A percentile compares a stretch with the other conserved stretches of the same genome.
Evolutionary conservation across 35 echinoderm and acorn worm genomes (phyloP).

Genomic region (Diadema setosum): DNA sequence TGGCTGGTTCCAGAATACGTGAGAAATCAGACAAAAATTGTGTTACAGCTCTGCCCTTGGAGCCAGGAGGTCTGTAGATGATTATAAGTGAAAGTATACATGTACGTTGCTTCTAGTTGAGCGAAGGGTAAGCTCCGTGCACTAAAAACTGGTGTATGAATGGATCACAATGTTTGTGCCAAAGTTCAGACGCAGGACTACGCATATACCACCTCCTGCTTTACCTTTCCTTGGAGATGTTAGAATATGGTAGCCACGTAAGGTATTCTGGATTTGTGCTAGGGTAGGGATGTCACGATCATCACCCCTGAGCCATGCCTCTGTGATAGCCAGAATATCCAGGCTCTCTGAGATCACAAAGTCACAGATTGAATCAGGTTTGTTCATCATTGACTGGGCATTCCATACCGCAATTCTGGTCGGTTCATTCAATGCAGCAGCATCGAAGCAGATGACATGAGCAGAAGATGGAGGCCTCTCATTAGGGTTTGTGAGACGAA

Average conservation of each 20-base stretch:
- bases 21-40: conserved; percentile 1
- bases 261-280: conserved; percentile 22
- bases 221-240: neutral
- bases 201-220: conserved; percentile 24
- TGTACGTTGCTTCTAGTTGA: neutral
- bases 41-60: neutral
- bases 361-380: conserved; percentile 3
- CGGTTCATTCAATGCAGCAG: too few relatives aligned
- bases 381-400: neutral
- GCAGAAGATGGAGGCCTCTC: too few relatives aligned
- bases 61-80: conserved; percentile 3
- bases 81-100: neutral
- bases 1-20: neutral
- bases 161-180: neutral
- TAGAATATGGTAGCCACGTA: neutral
- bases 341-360: conserved; percentile 26
- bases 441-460: too few relatives aligned
- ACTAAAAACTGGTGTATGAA: conserved; percentile 1
- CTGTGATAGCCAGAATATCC: conserved; percentile 34
- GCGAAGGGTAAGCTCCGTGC: neutral
- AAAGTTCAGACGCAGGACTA: neutral
- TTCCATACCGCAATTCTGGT: neutral
- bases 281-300: neutral
- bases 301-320: conserved; percentile 42
- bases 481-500: too few relatives aligned